phyloP scores from a whole-genome alignment of 1,140 invertebrate species.

The Drosophila bifasciata region DNA sequence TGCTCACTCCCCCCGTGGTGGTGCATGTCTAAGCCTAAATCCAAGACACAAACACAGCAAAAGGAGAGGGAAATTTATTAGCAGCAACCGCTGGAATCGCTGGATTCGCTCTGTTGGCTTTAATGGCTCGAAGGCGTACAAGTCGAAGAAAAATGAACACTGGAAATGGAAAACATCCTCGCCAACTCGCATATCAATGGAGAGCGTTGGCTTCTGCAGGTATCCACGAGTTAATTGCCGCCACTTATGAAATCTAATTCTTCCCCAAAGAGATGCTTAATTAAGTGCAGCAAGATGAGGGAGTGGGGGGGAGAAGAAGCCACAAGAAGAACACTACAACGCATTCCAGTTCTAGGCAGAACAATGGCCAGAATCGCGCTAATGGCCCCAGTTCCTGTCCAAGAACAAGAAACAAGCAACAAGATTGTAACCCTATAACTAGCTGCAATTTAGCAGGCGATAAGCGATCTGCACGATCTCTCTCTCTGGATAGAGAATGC shows the following conservation, averaged over 20 bases:
- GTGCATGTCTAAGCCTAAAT: slow-evolving; percentile 40
- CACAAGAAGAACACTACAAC: slow-evolving; percentile 6
- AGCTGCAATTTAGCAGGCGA: slow-evolving; percentile 62
- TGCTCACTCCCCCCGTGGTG: slow-evolving; percentile 32
- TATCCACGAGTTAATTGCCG: slow-evolving; percentile 27
- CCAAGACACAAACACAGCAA: slow-evolving; percentile 7
- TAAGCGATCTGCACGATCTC: slow-evolving; percentile 45
- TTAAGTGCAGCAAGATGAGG: slow-evolving; percentile 31
- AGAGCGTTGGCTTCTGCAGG: neutral
- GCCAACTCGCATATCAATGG: slow-evolving; percentile 20
- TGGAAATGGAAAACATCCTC: slow-evolving; percentile 23
- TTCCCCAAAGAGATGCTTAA: slow-evolving; percentile 34
- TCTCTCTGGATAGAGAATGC: slow-evolving; percentile 13
- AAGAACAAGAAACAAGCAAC: slow-evolving; percentile 3
- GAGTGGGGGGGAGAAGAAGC: slow-evolving; percentile 11
- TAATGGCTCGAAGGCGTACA: slow-evolving; percentile 12
- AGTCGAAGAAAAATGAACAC: slow-evolving; percentile 4
- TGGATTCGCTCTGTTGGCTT: slow-evolving; percentile 36
- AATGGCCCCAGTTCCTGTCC: slow-evolving; percentile 22
- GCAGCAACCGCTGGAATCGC: slow-evolving; percentile 8
- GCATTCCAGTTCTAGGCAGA: slow-evolving; percentile 26
- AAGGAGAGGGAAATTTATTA: slow-evolving; percentile 39
- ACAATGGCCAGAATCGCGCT: slow-evolving; percentile 14
- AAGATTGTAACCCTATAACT: slow-evolving; percentile 58
- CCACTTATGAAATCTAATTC: slow-evolving; percentile 49